A percentile compares a stretch with the other conserved stretches of the same genome.
These are phyloP conservation scores for Liodrosophila aerea DNA, from an alignment of 2,888 invertebrate species.

Conservation along the genomic window DNA sequence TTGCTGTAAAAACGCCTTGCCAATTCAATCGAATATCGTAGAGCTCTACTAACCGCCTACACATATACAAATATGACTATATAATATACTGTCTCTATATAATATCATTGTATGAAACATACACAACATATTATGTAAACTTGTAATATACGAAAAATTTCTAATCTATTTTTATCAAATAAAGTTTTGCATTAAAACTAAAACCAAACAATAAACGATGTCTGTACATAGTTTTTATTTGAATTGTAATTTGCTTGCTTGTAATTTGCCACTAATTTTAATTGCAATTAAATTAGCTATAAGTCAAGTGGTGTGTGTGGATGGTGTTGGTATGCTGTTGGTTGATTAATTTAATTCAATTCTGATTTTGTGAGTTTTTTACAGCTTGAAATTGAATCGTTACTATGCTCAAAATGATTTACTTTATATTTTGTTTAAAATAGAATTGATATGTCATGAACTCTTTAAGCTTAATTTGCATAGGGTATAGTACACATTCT, in stretches of 20 bases:
- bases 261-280: slow-evolving; percentile 36
- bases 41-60: slow-evolving; percentile 58
- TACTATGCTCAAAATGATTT: no score
- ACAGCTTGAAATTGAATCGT: no score
- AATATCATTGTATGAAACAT: slow-evolving; percentile 22
- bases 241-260: slow-evolving; percentile 49
- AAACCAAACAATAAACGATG: slow-evolving; percentile 10
- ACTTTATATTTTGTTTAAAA: no score
- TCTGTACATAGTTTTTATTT: slow-evolving; percentile 2
- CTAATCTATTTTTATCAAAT: slow-evolving; percentile 55
- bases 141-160: slow-evolving; percentile 47
- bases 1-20: slow-evolving; percentile 48
- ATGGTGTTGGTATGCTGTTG: slow-evolving; percentile 48
- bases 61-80: slow-evolving; percentile 38
- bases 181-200: slow-evolving; percentile 65
- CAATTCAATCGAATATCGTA: slow-evolving; percentile 26
- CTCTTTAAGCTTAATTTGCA: neutral
- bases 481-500: neutral
- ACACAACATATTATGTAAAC: slow-evolving; percentile 57
- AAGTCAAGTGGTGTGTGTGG: slow-evolving; percentile 32
- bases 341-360: slow-evolving; percentile 16
- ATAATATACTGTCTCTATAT: slow-evolving; percentile 32
- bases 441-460: no score
- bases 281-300: slow-evolving; percentile 22
- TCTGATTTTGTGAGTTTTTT: slow-evolving; percentile 14